These are phyloP conservation scores for Yoshiicerus persimilis DNA, from an alignment of 1,140 invertebrate genomes.

Conservation along the genomic window DNA sequence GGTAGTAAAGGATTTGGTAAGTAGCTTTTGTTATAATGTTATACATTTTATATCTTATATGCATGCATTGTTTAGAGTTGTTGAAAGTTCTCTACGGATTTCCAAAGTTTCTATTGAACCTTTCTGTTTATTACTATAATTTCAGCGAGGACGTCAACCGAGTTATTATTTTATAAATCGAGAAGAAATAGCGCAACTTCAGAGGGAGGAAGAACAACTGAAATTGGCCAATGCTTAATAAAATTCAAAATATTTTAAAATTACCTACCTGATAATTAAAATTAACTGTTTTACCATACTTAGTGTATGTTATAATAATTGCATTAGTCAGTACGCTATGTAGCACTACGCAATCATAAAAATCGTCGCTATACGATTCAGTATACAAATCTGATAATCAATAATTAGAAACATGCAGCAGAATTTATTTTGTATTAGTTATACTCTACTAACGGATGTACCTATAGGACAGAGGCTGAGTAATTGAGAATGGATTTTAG, in stretches of 20 bases:
- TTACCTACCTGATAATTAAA: background rate
- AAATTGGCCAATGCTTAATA: constrained; percentile 21
- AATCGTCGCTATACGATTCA: background rate
- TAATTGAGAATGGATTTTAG: background rate
- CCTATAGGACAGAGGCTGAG: background rate
- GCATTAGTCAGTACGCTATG: background rate
- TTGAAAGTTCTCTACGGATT: background rate
- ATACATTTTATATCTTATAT: background rate
- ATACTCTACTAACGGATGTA: background rate
- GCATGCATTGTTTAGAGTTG: background rate
- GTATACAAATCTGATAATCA: background rate
- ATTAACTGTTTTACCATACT: background rate
- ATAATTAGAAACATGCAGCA: background rate
- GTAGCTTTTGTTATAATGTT: background rate
- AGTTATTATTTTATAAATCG: constrained; percentile 93
- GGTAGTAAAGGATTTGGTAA: constrained; percentile 74
- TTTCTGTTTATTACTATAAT: background rate
- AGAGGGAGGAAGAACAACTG: constrained; percentile 68
- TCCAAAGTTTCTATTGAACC: background rate
- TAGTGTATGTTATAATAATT: background rate
- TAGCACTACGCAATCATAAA: background rate
- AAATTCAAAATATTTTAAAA: background rate
- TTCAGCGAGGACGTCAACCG: constrained; percentile 68
- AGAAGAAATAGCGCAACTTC: constrained; percentile 77
- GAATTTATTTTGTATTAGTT: background rate